Evolutionary conservation across 2,888 invertebrate species (phyloP).

Genomic region (Diarsia rubi): DNA sequence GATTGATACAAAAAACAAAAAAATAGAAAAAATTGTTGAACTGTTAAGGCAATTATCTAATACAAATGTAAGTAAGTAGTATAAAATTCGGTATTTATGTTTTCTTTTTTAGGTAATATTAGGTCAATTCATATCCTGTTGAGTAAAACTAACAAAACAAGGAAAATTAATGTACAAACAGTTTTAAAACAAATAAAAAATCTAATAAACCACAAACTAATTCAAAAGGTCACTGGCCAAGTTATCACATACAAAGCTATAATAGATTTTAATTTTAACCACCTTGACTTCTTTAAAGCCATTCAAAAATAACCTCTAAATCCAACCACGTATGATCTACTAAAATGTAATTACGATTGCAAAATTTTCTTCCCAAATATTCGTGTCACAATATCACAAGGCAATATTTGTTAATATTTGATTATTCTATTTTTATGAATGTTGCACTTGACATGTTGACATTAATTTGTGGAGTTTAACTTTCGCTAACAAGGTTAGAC

Average conservation of each 20-base stretch:
- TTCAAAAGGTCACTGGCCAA: slow-evolving; percentile 57
- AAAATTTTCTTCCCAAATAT: slow-evolving; percentile 52
- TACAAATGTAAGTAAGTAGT: too few relatives aligned
- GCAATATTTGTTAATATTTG: slow-evolving; percentile 59
- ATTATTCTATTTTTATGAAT: slow-evolving; percentile 32
- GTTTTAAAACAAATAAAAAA: not conserved
- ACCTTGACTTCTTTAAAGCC: slow-evolving; percentile 42
- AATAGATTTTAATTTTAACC: slow-evolving; percentile 16
- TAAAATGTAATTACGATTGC: slow-evolving; percentile 38
- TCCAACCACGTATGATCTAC: slow-evolving; percentile 12
- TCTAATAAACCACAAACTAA: not conserved
- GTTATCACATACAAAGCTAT: slow-evolving; percentile 20
- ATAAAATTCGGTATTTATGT: too few relatives aligned
- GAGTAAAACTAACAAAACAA: not conserved
- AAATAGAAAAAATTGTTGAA: too few relatives aligned
- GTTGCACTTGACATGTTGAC: slow-evolving; percentile 63
- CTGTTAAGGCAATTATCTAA: too few relatives aligned
- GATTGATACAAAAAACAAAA: too few relatives aligned
- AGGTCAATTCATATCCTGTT: not conserved
- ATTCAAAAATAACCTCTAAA: slow-evolving; percentile 45
- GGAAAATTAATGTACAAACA: not conserved
- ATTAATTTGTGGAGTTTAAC: slow-evolving; percentile 39
- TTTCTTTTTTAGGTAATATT: not conserved
- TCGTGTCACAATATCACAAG: slow-evolving; percentile 60
- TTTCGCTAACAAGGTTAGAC: slow-evolving; percentile 52